phyloP scores from a whole-genome alignment of 2,888 invertebrate species.

The Eupithecia subfuscata region DNA sequence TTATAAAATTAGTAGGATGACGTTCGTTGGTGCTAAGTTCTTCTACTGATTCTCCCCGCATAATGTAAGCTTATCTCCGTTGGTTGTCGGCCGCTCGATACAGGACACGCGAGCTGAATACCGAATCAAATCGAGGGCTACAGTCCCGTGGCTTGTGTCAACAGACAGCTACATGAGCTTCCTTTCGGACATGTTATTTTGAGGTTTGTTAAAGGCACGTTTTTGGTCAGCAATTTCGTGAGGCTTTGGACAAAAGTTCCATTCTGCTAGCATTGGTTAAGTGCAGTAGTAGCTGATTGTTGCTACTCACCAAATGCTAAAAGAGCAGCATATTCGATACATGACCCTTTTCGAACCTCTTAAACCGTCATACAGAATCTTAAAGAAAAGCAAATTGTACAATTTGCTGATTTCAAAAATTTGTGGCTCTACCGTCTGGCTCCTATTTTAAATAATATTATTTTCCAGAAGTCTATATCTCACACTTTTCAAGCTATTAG shows the following conservation, averaged over 20 bases:
- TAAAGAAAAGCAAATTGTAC: not conserved
- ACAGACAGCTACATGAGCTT: constrained; percentile 9
- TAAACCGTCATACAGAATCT: not conserved
- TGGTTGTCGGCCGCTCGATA: constrained; percentile 70
- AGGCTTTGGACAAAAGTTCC: not conserved
- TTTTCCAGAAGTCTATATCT: not conserved
- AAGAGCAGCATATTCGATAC: not conserved
- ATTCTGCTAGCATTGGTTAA: not conserved
- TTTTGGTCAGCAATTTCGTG: not conserved
- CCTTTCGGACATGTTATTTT: not conserved
- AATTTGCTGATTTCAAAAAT: no score
- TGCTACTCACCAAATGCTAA: not conserved
- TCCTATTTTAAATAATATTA: no score
- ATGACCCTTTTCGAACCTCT: not conserved
- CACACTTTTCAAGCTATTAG: not conserved
- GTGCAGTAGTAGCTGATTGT: not conserved
- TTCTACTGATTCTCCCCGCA: constrained; percentile 13
- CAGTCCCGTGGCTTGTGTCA: constrained; percentile 24
- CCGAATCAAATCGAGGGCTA: constrained; percentile 37
- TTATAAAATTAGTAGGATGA: no score
- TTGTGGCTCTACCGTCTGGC: not conserved
- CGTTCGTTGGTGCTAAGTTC: not conserved
- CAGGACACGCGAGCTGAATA: constrained; percentile 63
- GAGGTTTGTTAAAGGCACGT: not conserved
- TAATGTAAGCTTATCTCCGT: constrained; percentile 53